Evolutionary conservation across 2,888 invertebrate genomes (phyloP), one percentile per base, ranked within the genome.

Genomic region (Lypha dubia): DNA sequence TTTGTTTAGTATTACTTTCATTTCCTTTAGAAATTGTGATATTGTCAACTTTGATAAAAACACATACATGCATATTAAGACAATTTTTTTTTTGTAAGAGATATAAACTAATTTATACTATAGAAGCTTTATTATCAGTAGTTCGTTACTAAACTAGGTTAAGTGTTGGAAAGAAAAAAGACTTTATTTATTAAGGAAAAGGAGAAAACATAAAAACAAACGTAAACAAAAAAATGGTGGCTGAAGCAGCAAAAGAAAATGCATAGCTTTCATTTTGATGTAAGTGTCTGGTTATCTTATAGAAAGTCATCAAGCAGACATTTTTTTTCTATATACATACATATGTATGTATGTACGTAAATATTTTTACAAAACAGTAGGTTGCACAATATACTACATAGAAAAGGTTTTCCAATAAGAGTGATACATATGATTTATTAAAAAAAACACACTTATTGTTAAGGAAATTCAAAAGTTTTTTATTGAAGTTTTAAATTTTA

Each of bases 81-180:
- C 1, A 49, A 17, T 8, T 17, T 46, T 17, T 46, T 17, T n/a
- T 3, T 46, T 5, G 5, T 5, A n/a, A 46, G 2, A 46, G 2
- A 17, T 8, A 17, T 3, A 3, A 8, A 41, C 15, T 4, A 20
- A 67, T 41, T 49, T 77, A 51, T n/a, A 77, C 44, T 68, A 38
- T 46, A 32, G 22, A 17, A 32, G 46, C 46, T 56, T 56, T 56
- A 71, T 71, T 51, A 65, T 71, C 63, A 71, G 71, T 35, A 70
- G 68, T 74, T 83, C 70, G 68, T 83, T 79, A 79, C 58, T 63
- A 32, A 83, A 83, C 74, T 83, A 68, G 83, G 79, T 79, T 83
- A 83, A 83, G 79, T 79, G 56, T 62, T 74, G 28, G 63, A 79
- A 71, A 79, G 28, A 70, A 79, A 71, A 79, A 71, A 71, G 63